Base-by-base conservation (phyloP, 2,888 invertebrate genomes). In the Morinoia aosen region DNA sequence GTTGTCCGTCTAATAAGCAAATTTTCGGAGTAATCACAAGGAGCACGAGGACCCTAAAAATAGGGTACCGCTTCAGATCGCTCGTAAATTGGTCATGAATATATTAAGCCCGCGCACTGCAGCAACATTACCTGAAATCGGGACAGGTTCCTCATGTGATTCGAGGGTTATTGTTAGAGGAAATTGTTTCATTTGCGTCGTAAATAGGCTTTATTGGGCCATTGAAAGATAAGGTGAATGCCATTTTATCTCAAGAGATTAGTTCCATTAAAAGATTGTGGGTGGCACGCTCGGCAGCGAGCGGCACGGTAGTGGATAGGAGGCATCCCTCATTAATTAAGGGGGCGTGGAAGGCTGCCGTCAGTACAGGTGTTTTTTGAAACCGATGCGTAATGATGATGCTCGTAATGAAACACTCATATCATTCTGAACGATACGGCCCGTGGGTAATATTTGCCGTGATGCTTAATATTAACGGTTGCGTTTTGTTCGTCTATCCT, bases 11-110 rank as follows among this genome's bases (percentile, higher is more conserved):
- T 90, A 90, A 90, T 90, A 90, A 90, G 90, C 90, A 90, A 90
- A 90, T 90, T 90, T 90, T 48, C 90, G 90, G 39, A 40, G 90
- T 90, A 90, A 90, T 90, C 90, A 90, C 90, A 90, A 48, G 90
- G 90, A 90, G 14, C 40, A 48, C 40, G 48, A 48, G 48, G 40
- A 5, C 48, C 48, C 48, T 90, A 90, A 90, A 90, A 90, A 90
- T 90, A 90, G 90, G 90, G 90, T 90, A 90, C 14, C 4, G 90
- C 90, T 90, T 39, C 40, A 39, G 48, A 90, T 48, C 90, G 90
- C 90, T 48, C 40, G 48, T 90, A 90, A 90, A 90, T 90, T 90
- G 90, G 40, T 19, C 48, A 90, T 90, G 90, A 90, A 90, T 90
- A 90, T 90, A 40, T 90, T 90, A 90, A 48, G 39, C 14, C 90